phyloP scores from a whole-genome alignment of 1,140 invertebrate genomes.

The Caenorhabditis tropicalis region DNA sequence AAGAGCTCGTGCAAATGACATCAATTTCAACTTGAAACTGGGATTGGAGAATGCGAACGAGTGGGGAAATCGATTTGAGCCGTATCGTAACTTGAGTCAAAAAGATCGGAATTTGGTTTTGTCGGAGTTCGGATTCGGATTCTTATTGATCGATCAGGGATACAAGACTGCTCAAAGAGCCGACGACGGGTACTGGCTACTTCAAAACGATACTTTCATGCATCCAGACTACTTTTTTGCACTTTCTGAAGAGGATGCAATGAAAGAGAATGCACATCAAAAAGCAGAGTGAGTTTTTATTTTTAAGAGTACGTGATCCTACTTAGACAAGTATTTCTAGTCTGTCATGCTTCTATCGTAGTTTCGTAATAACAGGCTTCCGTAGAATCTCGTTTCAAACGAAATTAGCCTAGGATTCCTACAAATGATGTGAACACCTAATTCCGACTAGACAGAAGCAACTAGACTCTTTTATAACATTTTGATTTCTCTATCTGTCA shows the following conservation, averaged over 20 bases:
- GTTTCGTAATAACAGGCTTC: no score
- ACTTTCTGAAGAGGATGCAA: conserved; percentile 21
- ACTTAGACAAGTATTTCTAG: no score
- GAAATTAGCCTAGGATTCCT: no score
- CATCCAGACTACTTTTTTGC: conserved; percentile 40
- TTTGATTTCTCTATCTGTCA: no score
- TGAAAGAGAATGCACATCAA: neutral
- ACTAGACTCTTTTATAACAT: neutral
- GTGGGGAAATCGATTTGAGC: conserved; percentile 51
- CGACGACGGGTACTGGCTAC: conserved; percentile 48
- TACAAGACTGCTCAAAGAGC: conserved; percentile 35
- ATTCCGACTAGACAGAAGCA: no score
- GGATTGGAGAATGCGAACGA: conserved; percentile 45
- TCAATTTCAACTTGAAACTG: conserved; percentile 47
- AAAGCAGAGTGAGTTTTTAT: conserved; percentile 22
- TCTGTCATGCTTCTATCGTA: no score
- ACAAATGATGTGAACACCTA: no score
- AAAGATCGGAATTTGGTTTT: conserved; percentile 39
- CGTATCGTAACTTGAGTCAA: conserved; percentile 9
- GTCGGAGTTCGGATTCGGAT: conserved; percentile 47
- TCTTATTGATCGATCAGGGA: conserved; percentile 54
- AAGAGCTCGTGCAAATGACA: conserved; percentile 33
- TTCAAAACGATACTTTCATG: conserved; percentile 53
- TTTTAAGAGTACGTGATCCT: no score
- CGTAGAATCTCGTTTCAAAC: no score